These are phyloP conservation scores for Creontiades dilutus DNA, from an alignment of 2,888 invertebrate genomes.

Conservation along the genomic window DNA sequence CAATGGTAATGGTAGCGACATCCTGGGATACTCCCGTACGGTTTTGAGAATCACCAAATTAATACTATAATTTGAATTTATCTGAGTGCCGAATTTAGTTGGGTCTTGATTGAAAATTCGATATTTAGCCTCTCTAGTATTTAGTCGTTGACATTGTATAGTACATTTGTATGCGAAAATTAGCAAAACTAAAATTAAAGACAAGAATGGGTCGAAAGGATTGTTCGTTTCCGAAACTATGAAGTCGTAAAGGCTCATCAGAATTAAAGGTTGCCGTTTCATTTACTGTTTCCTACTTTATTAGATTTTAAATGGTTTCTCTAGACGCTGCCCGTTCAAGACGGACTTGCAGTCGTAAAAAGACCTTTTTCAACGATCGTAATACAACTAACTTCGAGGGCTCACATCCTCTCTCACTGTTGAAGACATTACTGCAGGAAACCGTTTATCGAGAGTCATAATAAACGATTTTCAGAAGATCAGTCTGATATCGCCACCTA, in stretches of 20 bases:
- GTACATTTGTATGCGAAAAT: too few species aligned
- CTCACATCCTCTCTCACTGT: neutral
- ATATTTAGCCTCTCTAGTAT: too few species aligned
- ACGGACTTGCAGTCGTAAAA: neutral
- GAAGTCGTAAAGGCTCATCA: neutral
- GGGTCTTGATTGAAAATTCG: too few species aligned
- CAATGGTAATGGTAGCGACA: too few species aligned
- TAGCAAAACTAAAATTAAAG: neutral
- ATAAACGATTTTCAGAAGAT: too few species aligned
- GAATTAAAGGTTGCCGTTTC: conserved; percentile 1
- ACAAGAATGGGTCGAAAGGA: neutral
- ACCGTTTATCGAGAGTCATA: neutral
- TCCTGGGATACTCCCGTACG: too few species aligned
- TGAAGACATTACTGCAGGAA: neutral
- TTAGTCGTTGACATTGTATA: too few species aligned
- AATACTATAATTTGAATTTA: too few species aligned
- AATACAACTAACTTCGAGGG: neutral
- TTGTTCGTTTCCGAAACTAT: neutral
- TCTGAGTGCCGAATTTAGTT: too few species aligned
- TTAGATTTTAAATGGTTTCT: conserved; percentile 5
- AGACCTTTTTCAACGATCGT: neutral
- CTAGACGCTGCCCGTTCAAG: conserved; percentile 3
- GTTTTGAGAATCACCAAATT: too few species aligned
- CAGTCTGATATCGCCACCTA: too few species aligned
- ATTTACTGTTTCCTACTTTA: conserved; percentile 16